Conservation (phyloP, 2,888 invertebrate genomes). For the Zhengitettix transpicula region DNA sequence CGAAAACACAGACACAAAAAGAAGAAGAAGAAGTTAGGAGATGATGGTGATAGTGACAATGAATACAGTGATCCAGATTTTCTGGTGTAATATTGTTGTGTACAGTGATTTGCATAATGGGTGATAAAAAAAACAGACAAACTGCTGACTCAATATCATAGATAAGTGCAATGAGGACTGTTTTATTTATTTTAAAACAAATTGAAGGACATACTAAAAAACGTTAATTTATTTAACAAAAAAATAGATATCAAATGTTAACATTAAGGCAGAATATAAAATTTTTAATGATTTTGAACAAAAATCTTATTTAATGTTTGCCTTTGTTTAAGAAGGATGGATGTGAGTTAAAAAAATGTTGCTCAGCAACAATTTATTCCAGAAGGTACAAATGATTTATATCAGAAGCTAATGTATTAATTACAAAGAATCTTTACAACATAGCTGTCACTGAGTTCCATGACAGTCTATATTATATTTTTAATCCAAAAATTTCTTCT, state of each 20-base stretch:
- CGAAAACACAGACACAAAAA: conserved; percentile 33
- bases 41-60: conserved; percentile 45
- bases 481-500: conserved; percentile 2
- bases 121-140: neutral
- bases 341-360: neutral
- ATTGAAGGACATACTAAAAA: neutral
- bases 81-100: conserved; percentile 9
- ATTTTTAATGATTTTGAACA: neutral
- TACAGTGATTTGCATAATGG: neutral
- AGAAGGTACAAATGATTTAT: conserved; percentile 1
- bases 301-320: neutral
- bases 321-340: neutral
- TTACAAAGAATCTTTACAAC: neutral
- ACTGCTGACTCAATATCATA: neutral
- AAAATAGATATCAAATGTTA: neutral
- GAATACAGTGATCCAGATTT: conserved; percentile 44
- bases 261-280: neutral
- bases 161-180: neutral
- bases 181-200: neutral
- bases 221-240: neutral
- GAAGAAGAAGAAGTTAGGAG: conserved; percentile 37
- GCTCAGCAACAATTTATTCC: neutral
- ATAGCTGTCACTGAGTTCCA: neutral
- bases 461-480: neutral
- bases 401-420: neutral